A percentile compares a stretch with the other conserved stretches of the same genome.
Evolutionary conservation across 2,113 vertebrate genomes (phyloP).

Genomic region (Eurypyga helias): DNA sequence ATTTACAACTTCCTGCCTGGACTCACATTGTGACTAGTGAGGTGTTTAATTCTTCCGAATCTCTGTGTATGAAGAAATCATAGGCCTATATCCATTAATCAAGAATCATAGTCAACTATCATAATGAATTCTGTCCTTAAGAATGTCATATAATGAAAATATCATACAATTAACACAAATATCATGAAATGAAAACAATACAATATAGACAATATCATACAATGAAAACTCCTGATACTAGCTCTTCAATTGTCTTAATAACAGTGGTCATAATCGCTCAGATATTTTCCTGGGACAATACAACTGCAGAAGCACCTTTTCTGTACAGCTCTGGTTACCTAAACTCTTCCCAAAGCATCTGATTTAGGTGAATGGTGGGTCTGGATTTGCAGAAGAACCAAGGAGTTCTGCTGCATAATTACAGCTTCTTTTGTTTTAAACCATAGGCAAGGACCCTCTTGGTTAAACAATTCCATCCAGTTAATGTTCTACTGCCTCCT

Average conservation of each 20-base stretch:
- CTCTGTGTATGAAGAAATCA: not conserved
- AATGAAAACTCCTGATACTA: not conserved
- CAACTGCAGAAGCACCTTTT: not conserved
- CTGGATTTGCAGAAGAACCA: not conserved
- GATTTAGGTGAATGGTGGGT: not conserved
- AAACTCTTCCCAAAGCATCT: not conserved
- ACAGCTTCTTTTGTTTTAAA: not conserved
- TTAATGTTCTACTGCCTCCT: not conserved
- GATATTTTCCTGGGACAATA: not conserved
- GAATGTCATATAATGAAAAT: not conserved
- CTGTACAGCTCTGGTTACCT: not conserved
- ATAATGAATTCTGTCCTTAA: not conserved
- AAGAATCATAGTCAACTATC: not conserved
- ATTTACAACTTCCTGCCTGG: not conserved
- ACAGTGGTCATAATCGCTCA: not conserved
- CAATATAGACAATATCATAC: too few species aligned
- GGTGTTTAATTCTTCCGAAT: not conserved
- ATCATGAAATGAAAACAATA: not conserved
- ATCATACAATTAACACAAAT: too few species aligned
- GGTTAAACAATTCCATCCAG: not conserved
- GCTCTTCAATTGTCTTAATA: not conserved
- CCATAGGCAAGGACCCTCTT: not conserved
- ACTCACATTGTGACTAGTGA: not conserved
- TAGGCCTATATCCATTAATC: not conserved
- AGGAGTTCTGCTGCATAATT: not conserved